A percentile compares a stretch with the other conserved stretches of the same genome.
These are phyloP conservation scores for Abrostola tripartita DNA, from an alignment of 2,888 invertebrate species.

Conservation along the genomic window DNA sequence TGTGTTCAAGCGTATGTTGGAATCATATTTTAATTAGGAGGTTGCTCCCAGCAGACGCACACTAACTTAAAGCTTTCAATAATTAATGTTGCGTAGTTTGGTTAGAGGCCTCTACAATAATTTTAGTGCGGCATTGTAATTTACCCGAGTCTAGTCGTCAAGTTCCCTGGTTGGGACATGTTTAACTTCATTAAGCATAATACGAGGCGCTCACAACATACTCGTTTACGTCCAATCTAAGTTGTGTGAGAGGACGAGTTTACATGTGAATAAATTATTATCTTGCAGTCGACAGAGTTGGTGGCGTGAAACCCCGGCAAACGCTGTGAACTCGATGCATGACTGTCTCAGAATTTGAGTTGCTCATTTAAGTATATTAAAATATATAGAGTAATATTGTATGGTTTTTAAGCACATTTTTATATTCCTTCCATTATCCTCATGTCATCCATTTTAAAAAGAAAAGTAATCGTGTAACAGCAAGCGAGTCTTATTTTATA, in stretches of 20 bases:
- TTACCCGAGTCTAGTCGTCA: constrained; percentile 67
- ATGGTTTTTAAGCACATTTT: too few species aligned
- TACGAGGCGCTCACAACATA: constrained; percentile 81
- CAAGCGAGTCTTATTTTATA: too few species aligned
- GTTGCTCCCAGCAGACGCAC: constrained; percentile 42
- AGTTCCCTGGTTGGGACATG: constrained; percentile 80
- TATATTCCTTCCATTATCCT: too few species aligned
- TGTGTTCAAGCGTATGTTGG: too few species aligned
- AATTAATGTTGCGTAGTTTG: constrained; percentile 47
- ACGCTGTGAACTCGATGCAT: constrained; percentile 53
- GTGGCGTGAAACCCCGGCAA: constrained; percentile 61
- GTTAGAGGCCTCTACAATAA: constrained; percentile 55
- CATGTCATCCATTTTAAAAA: too few species aligned
- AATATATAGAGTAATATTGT: constrained; percentile 3
- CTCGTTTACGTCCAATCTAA: constrained; percentile 89
- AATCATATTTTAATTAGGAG: constrained; percentile 30
- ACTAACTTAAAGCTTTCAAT: constrained; percentile 57
- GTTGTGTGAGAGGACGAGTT: constrained; percentile 82
- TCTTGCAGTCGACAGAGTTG: constrained; percentile 78
- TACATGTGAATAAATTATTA: constrained; percentile 88
- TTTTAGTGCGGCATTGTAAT: constrained; percentile 68
- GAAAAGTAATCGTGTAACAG: too few species aligned
- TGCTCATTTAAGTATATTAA: constrained; percentile 24
- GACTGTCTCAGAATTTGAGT: constrained; percentile 60
- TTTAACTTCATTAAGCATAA: constrained; percentile 88